These are phyloP conservation scores for Acanthis flammea DNA, from an alignment of 2,797 vertebrate species.

Conservation along the genomic window DNA sequence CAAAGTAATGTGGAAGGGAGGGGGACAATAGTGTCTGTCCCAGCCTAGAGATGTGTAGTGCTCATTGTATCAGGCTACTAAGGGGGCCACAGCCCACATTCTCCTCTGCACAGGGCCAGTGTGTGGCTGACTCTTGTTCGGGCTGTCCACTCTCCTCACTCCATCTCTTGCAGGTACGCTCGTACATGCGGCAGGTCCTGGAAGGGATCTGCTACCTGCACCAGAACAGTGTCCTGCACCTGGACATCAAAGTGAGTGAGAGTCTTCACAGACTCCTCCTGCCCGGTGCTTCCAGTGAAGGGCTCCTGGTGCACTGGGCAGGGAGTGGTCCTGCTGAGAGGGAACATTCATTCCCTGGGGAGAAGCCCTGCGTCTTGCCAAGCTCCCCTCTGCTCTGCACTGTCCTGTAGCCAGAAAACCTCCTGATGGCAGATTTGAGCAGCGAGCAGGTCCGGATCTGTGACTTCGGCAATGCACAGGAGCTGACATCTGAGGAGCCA, in stretches of 20 bases:
- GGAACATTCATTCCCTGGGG: neutral
- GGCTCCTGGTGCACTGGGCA: conserved; percentile 66
- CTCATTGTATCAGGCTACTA: neutral
- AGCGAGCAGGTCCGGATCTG: conserved; percentile 92
- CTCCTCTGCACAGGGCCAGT: neutral
- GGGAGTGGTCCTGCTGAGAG: neutral
- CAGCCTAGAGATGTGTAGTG: neutral
- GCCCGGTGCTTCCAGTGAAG: rapidly evolving
- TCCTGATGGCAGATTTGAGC: conserved; percentile 87
- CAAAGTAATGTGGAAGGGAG: neutral
- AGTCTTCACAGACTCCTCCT: neutral
- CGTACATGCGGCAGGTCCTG: conserved; percentile 87
- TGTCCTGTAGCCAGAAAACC: conserved; percentile 88
- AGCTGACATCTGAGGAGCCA: conserved; percentile 82
- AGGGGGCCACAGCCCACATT: neutral
- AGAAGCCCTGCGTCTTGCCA: neutral
- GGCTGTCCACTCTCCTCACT: neutral
- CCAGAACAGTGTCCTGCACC: conserved; percentile 67
- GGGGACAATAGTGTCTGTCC: neutral
- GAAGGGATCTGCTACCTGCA: conserved; percentile 79
- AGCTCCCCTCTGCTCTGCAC: neutral
- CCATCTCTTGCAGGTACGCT: conserved; percentile 67
- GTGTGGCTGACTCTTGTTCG: rapidly evolving
- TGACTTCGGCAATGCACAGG: conserved; percentile 91
- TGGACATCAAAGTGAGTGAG: conserved; percentile 78